phyloP scores from a whole-genome alignment of 2,797 vertebrate genomes.

The Rallus crepitans region DNA sequence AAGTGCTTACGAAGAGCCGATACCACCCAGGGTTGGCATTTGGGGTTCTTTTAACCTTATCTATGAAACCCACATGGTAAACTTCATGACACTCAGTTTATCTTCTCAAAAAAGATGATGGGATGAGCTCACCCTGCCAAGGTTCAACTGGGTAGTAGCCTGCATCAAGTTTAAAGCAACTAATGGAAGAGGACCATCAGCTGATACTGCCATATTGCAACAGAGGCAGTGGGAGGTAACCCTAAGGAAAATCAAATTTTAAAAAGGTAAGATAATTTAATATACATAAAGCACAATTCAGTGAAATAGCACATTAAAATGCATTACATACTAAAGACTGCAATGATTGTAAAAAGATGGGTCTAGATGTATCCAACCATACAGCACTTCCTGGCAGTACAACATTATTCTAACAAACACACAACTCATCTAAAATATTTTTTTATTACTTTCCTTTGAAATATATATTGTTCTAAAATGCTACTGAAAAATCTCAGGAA shows the following conservation, averaged over 20 bases:
- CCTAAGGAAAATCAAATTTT: neutral
- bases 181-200: neutral
- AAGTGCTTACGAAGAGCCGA: neutral
- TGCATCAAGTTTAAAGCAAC: neutral
- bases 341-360: neutral
- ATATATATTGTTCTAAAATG: neutral
- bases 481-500: neutral
- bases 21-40: neutral
- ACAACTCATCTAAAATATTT: neutral
- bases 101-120: neutral
- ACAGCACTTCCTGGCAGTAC: neutral
- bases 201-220: neutral
- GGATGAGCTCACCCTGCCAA: neutral
- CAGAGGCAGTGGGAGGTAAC: neutral
- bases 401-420: neutral
- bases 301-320: neutral
- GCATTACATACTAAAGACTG: neutral
- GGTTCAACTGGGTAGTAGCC: neutral
- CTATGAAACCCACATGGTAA: constrained; percentile 32
- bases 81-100: neutral
- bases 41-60: constrained; percentile 14
- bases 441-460: neutral
- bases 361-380: neutral
- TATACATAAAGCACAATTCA: neutral
- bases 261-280: neutral